Base-by-base conservation (phyloP, 2,888 invertebrate genomes). In the Pollenia griseotomentosa region DNA sequence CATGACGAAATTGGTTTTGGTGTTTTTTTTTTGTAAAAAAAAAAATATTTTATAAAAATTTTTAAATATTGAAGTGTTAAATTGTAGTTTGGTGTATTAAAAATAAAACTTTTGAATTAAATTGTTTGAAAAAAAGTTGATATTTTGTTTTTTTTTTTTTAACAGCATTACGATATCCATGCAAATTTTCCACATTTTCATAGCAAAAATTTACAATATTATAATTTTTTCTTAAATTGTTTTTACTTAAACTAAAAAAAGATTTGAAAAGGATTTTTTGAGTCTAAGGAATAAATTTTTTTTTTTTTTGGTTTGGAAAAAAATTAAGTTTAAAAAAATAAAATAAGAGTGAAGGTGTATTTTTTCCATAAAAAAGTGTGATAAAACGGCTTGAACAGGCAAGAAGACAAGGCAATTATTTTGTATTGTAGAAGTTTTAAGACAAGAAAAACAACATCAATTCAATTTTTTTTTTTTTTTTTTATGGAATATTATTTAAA, bases 131-230 rank as follows among this genome's bases (percentile, higher is more conserved):
- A 57, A 48, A 68, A 33, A 53, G 6, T 75, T 68, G 55, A 71
- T 33, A 33, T 33, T 33, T 33, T 33, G 33, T 33, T 33, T 33
- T 5, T 5, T 23, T 53, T 23, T 53, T 65, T 89, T 86, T 89
- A 91, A 90, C 90, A 91, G 90, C 91, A 91, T 91, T 90, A 92
- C 91, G 90, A 91, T 92, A 91, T 91, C 92, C 93, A 93, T 93
- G 93, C 93, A 93, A 93, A 92, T 93, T 92, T 90, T 92, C 93
- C 91, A 92, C 92, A 90, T 90, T 90, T 90, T 88, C 88, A 88
- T 89, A 89, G 88, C 82, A 88, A 88, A 88, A 85, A 84, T 88
- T 90, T 90, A 92, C 90, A 91, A 87, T 88, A 88, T 89, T 63
- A 42, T 19, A 6, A 46, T 19, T 48, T 48, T 33, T 57, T 61